Evolutionary conservation across 2,113 vertebrate genomes (phyloP).

Genomic region (Calidris pugnax): DNA sequence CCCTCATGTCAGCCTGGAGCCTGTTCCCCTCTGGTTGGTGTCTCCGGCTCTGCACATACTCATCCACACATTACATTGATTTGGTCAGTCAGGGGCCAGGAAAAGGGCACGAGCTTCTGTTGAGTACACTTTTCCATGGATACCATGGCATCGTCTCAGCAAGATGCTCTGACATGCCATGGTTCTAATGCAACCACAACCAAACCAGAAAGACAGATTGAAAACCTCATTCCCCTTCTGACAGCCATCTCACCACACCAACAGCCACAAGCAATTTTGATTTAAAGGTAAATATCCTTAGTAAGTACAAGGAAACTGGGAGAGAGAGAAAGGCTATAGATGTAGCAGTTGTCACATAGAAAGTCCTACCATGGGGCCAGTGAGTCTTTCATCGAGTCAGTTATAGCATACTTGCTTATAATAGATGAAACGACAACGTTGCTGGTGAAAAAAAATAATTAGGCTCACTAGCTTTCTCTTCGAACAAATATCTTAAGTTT

Average conservation of each 20-base stretch:
- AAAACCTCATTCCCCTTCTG: not conserved
- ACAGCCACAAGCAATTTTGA: not conserved
- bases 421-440: not conserved
- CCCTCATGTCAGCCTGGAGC: not conserved
- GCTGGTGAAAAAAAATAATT: not conserved
- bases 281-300: not conserved
- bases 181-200: not conserved
- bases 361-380: not conserved
- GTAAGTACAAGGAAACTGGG: not conserved
- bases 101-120: not conserved
- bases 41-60: not conserved
- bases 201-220: not conserved
- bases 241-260: not conserved
- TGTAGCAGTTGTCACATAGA: not conserved
- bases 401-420: not conserved
- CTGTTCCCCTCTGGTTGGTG: fast-evolving
- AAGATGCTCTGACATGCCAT: not conserved
- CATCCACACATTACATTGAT: too few species aligned
- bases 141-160: not conserved
- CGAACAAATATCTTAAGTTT: not conserved
- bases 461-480: not conserved
- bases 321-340: not conserved
- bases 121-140: not conserved
- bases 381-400: not conserved
- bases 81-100: not conserved